Base-by-base conservation (phyloP, 2,797 vertebrate species). In the Spheniscus humboldti region DNA sequence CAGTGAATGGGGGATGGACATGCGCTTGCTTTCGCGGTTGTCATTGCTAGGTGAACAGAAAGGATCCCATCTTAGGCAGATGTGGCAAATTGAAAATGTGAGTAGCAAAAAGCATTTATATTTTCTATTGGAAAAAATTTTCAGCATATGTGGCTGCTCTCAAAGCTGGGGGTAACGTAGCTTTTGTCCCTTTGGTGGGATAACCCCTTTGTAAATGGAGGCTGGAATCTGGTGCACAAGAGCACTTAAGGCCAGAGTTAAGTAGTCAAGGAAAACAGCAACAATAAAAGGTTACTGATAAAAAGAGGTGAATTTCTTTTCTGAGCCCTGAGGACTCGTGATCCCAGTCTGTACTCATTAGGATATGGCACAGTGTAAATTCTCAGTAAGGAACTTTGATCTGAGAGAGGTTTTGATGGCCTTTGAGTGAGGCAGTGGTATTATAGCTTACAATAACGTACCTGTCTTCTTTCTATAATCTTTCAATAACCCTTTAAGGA, bases 351-450 rank as follows among this genome's bases (percentile, higher is more conserved):
- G 8, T 88, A 63, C 62, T 86, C 8, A 3, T 94, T 67, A 86
- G 47, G 75, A 22, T 50, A 73, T 8, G 41, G 24, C 79, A 13
- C 24, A 37, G 37, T 75, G 73, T 63, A 76, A 93, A 68, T 84
- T 94, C 82, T 93, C 52, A 56, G 30, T 75, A 60, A 73, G 86
- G 72, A 94, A 86, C 86, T 96, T 95, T 73, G 88, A 88, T 86
- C 69, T 86, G 55, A 79, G 85, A 72, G 78, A 84, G 47, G 23
- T 78, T 95, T 93, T 76, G 79, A 60, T 92, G 85, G 78, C 68
- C 66, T 91, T 77, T 86, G 69, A 92, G 55, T 47, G 72, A 95
- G 72, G 33, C 75, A 31, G 75, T 10, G 13, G 53, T 43, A n/a
- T 78, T 73, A 77, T 4, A 92, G 43, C 23, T 75, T 71, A 78